Percentiles rank a stretch among this genome's conserved stretches.
Conservation (phyloP, 2,888 invertebrate genomes). For the Leucophenga maculata region DNA sequence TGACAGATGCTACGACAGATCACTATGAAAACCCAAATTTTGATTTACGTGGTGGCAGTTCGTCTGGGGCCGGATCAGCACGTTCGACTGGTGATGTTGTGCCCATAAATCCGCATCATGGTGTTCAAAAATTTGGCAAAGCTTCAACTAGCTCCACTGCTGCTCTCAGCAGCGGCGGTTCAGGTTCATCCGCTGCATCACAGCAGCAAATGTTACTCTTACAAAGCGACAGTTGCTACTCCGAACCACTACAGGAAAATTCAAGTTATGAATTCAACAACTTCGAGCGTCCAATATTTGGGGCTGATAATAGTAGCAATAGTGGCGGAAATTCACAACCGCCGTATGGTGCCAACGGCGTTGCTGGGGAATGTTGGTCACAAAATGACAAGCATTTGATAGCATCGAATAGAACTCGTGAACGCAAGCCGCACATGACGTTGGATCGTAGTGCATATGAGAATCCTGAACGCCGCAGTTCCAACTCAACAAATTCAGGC, state of each 20-base stretch:
- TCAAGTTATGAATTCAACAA: slow-evolving; percentile 74
- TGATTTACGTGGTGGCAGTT: slow-evolving; percentile 58
- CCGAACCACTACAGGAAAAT: slow-evolving; percentile 68
- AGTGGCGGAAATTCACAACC: slow-evolving; percentile 30
- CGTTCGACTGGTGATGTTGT: slow-evolving; percentile 11
- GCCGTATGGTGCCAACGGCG: slow-evolving; percentile 43
- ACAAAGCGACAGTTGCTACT: slow-evolving; percentile 70
- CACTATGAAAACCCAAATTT: slow-evolving; percentile 73
- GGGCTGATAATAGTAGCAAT: slow-evolving; percentile 38
- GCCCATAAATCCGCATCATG: slow-evolving; percentile 20
- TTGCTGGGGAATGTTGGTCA: slow-evolving; percentile 48
- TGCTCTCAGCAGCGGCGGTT: slow-evolving; percentile 47
- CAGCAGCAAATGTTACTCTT: slow-evolving; percentile 63
- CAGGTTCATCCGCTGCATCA: slow-evolving; percentile 53
- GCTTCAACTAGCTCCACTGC: slow-evolving; percentile 50
- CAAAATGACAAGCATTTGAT: slow-evolving; percentile 37
- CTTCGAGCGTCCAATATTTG: slow-evolving; percentile 77
- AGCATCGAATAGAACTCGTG: slow-evolving; percentile 35
- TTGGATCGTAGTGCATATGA: slow-evolving; percentile 63
- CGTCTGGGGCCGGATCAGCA: slow-evolving; percentile 29
- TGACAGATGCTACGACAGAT: slow-evolving; percentile 67
- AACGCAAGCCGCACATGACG: slow-evolving; percentile 42
- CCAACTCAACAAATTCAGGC: slow-evolving; percentile 70
- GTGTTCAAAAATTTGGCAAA: slow-evolving; percentile 47
- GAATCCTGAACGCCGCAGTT: slow-evolving; percentile 68